Evolutionary conservation across 2,797 vertebrate genomes (phyloP), one percentile per base, ranked within the genome.

Genomic region (Erethizon dorsatum): DNA sequence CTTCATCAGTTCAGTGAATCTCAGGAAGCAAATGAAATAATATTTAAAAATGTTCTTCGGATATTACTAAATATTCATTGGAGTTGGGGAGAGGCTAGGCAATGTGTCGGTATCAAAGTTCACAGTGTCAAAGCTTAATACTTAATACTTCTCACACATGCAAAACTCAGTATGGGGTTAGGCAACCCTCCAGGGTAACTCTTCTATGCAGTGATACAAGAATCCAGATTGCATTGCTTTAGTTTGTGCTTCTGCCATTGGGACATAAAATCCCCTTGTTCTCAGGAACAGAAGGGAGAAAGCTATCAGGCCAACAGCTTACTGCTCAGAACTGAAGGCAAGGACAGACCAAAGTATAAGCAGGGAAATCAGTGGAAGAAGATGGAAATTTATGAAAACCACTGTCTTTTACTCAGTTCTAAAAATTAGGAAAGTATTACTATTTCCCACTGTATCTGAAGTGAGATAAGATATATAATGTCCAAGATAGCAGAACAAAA

Each of bases 21-120:
- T 91, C 75, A 95, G 47, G 67, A 41, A 92, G 50, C 14, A 50
- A 91, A 50, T 85, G 9, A 91, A 93, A 95, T 52, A 88, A 78
- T 22, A 18, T 88, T 71, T 92, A 18, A 59, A 92, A 78, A 54
- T 5, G 80, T 6, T 54, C 56, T 88, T 86, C 41, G 33, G n/a
- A 92, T 57, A 87, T 54, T 45, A 57, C n/a, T 14, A 84, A 67
- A 4, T 59, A 12, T 5, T 90, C 10, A 1, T 2, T 63, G 31
- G 20, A 71, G 41, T 73, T n/a, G 80, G 2, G 1, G 13, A 69
- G 71, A 65, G 20, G 47, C 22, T 77, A 59, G 1, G 17, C 14
- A 33, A 80, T 31, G 24, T 3, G 78, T 63, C 75, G 10, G 3
- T 69, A 85, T 82, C 52, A 67, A 88, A 89, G 33, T 75, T 47